Conservation (phyloP, 2,797 vertebrate species). For the Myripristis jacobus region DNA sequence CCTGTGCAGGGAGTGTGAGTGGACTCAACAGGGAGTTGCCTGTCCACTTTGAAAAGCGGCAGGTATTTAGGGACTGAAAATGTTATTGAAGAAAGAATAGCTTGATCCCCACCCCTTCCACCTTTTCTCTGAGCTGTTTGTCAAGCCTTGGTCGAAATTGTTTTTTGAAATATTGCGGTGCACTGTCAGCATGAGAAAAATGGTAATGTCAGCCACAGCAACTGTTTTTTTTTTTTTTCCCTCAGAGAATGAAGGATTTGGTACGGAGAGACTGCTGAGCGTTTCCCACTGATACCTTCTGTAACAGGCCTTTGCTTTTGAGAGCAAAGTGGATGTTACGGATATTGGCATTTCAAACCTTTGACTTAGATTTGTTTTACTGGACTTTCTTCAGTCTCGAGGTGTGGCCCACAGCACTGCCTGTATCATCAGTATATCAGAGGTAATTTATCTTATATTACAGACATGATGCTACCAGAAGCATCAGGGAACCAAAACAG, state of each 20-base stretch:
- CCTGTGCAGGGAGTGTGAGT: constrained; percentile 40
- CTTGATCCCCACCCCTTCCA: constrained; percentile 69
- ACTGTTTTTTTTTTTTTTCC: background rate
- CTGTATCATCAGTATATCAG: constrained; percentile 12
- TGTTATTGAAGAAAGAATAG: constrained; percentile 67
- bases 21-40: constrained; percentile 58
- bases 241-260: constrained; percentile 20
- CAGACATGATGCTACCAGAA: constrained; percentile 9
- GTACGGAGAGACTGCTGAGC: constrained; percentile 22
- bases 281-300: constrained; percentile 55
- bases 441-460: constrained; percentile 17
- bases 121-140: constrained; percentile 73
- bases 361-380: constrained; percentile 29
- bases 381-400: constrained; percentile 7
- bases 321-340: constrained; percentile 24
- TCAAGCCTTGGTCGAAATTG: constrained; percentile 38
- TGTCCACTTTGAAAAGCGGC: constrained; percentile 56
- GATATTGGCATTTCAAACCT: constrained; percentile 47
- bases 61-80: constrained; percentile 66
- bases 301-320: constrained; percentile 15
- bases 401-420: background rate
- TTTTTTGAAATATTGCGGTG: constrained; percentile 56
- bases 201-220: constrained; percentile 42
- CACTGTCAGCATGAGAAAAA: constrained; percentile 55
- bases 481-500: background rate